Percentiles rank a stretch among this genome's conserved stretches.
Evolutionary conservation across 2,888 invertebrate genomes (phyloP).

Genomic region (Unio pictorum): DNA sequence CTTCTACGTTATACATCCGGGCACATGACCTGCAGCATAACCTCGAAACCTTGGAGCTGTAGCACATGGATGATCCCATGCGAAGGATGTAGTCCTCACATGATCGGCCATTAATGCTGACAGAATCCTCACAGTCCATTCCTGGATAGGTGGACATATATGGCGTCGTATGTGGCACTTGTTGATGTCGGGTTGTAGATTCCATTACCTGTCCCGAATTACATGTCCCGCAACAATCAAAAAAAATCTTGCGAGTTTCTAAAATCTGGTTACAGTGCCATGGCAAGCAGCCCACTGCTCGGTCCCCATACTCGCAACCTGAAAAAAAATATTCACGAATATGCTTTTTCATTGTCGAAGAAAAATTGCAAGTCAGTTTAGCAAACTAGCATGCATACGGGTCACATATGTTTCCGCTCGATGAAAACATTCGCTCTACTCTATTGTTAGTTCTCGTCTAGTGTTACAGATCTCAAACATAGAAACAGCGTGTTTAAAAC

Average conservation of each 20-base stretch:
- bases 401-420: too few relatives aligned
- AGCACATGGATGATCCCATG: constrained; percentile 28
- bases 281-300: constrained; percentile 39
- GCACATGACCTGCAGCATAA: constrained; percentile 24
- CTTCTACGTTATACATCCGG: not conserved
- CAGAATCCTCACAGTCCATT: constrained; percentile 14
- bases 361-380: too few relatives aligned
- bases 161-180: not conserved
- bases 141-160: too few relatives aligned
- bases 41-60: constrained; percentile 8
- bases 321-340: not conserved
- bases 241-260: constrained; percentile 23
- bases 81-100: constrained; percentile 19
- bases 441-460: too few relatives aligned
- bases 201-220: constrained; percentile 18
- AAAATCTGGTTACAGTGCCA: constrained; percentile 34
- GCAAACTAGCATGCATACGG: too few relatives aligned
- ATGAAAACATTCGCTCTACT: too few relatives aligned
- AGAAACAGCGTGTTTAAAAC: too few relatives aligned
- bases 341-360: too few relatives aligned
- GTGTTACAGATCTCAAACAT: too few relatives aligned
- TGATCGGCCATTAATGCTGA: constrained; percentile 13
- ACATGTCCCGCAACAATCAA: constrained; percentile 47
- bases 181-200: constrained; percentile 8
- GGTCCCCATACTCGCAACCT: constrained; percentile 59